Evolutionary conservation across 2,888 invertebrate genomes (phyloP), one percentile per base, ranked within the genome.

Genomic region (Biston stratarius): DNA sequence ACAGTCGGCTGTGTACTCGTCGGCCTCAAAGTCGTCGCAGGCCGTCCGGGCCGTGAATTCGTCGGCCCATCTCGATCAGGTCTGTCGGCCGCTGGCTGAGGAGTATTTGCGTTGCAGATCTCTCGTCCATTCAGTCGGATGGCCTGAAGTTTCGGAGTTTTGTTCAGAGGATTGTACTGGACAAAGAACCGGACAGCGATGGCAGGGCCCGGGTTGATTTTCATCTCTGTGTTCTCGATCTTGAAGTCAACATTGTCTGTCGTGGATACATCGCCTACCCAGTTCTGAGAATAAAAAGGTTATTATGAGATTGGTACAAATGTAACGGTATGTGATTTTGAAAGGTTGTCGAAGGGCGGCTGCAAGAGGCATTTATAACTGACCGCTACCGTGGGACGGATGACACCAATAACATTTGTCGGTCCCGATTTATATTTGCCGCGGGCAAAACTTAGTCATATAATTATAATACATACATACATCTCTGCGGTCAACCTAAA

Each of bases 111-210:
- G 45, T 94, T 94, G 76, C 95, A 95, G 9, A 95, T 95, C 59
- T 95, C 94, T 69, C 94, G 88, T 0, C 95, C 96, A 68, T 96
- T 96, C 38, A 96, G 82, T 47, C 75, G 70, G 47, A 96, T 94
- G 6, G 86, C 88, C 66, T 82, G 83, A 0, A 95, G 77, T 64
- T 88, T 91, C 0, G 96, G 96, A 0, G 92, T 83, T 33, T 88
- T 88, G 55, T 85, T 89, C 0, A 89, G 77, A 0, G 90, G 85
- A 75, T 95, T 94, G 83, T 95, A 95, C 68, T 95, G 95, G 0
- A 95, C 95, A 83, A 95, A 95, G 83, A 96, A 95, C 3, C 95
- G 86, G 10, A 95, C 91, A 0, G 94, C 83, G 0, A 94, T 87
- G 0, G 95, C 94, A 1, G 95, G 94, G 0, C 95, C 95, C 0